Percentiles rank a stretch among this genome's conserved stretches.
Evolutionary conservation across 2,797 vertebrate genomes (phyloP).

Genomic region (Astyanax mexicanus): DNA sequence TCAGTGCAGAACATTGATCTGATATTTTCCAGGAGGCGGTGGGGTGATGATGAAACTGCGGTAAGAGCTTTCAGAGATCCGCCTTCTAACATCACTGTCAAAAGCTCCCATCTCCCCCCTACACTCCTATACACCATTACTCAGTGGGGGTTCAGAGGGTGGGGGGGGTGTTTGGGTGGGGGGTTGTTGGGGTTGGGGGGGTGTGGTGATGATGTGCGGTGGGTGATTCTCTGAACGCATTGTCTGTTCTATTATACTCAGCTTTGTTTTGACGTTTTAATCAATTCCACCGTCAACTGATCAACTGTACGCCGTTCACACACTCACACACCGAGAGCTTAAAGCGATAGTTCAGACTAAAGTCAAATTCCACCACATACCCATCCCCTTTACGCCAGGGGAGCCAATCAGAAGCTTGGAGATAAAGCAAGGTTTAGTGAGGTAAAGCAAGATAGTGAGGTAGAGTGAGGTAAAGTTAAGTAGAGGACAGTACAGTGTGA

Average conservation of each 20-base stretch:
- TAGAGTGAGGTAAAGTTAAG: no score
- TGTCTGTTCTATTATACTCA: neutral
- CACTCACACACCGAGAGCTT: neutral
- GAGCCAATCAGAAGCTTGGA: no score
- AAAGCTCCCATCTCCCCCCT: no score
- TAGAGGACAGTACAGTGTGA: no score
- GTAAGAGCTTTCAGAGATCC: neutral
- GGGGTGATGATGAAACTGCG: neutral
- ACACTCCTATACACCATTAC: neutral
- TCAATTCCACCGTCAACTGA: conserved; percentile 3
- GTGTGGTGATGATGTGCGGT: conserved; percentile 14
- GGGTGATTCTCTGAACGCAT: neutral
- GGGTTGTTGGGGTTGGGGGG: neutral
- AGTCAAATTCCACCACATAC: no score
- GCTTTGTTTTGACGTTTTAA: neutral
- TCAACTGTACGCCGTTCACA: neutral
- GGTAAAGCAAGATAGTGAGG: no score
- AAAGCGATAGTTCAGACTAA: neutral
- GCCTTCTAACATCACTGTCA: conserved; percentile 1
- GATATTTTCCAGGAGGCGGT: neutral
- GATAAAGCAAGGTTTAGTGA: no score
- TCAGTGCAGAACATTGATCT: neutral
- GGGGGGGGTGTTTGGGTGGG: neutral
- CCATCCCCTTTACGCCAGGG: no score
- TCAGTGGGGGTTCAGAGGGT: no score